Evolutionary conservation across 2,797 vertebrate species (phyloP).

Genomic region (Dendrocincla tyrannina): DNA sequence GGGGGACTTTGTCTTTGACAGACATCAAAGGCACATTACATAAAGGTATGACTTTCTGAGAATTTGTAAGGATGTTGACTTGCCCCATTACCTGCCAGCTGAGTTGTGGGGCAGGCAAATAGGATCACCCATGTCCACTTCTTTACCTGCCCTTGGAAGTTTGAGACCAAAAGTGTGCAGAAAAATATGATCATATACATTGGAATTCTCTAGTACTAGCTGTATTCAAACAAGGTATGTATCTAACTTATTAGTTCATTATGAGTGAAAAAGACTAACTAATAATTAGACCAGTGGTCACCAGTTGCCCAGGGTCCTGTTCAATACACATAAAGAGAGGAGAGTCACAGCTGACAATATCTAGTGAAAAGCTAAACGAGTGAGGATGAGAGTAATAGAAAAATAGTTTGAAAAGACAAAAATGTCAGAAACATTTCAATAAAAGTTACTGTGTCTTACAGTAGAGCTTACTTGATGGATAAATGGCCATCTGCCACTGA

Average conservation of each 20-base stretch:
- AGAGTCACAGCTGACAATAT: background rate
- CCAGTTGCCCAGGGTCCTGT: background rate
- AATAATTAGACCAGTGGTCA: background rate
- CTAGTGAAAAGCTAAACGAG: background rate
- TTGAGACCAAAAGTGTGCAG: background rate
- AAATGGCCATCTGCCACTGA: background rate
- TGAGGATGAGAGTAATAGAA: background rate
- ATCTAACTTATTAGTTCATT: background rate
- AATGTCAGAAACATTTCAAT: background rate
- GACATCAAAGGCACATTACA: background rate
- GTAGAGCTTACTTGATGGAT: background rate
- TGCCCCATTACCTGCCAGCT: background rate
- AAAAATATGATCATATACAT: background rate
- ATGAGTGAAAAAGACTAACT: background rate
- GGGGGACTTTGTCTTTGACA: background rate
- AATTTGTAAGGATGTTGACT: background rate
- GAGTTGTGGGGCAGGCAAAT: background rate
- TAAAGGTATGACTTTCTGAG: background rate
- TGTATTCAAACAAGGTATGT: background rate
- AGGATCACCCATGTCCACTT: fast-evolving
- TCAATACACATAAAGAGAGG: background rate
- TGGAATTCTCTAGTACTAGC: background rate
- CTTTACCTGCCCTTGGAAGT: background rate
- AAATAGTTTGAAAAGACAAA: background rate
- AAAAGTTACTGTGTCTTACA: background rate